Base-by-base conservation (phyloP, 2,888 invertebrate genomes). In the Synergus umbraculus region DNA sequence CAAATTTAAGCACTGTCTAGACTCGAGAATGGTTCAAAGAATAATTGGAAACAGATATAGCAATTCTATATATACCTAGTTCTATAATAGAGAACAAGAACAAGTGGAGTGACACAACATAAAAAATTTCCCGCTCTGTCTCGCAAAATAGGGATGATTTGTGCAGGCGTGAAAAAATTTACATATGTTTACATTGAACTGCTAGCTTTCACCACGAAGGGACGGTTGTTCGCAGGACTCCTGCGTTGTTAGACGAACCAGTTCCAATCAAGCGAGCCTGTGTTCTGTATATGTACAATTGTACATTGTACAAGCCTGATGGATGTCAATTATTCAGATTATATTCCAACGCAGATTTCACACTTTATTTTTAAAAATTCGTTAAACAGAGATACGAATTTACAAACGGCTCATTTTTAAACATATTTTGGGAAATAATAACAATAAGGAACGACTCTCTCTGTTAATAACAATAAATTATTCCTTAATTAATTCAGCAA, bases 1-100 rank as follows among this genome's bases (percentile, higher is more conserved):
- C 63, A 77, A 83, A 83, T 85, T 85, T 83, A 85, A 81, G 79
- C 78, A 77, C 73, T 79, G 84, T 82, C 84, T 84, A 84, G 84
- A 83, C 82, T 76, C 76, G 78, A 44, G 79, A 79, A 78, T 81
- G 81, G 78, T 64, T 78, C 67, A 22, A 73, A 81, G 82, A 80
- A 85, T 85, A 83, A 84, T 84, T 84, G 85, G 81, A 82, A 83
- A 83, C 82, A 77, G 83, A 82, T 54, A 73, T 37, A 54, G 54
- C 15, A 37, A 54, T 73, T 54, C 37, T 54, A 49, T 41, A n/a
- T 15, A 54, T 73, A 54, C 12, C 54, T 46, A 18, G 46, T 13
- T 13, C 13, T 46, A 7, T 46, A 7, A 29, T 22, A 60, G 22
- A 22, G 22, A 60, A 54, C 49, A 15, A n/a, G n/a, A n/a, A 18